A percentile compares a stretch with the other conserved stretches of the same genome.
phyloP scores from a whole-genome alignment of 1,140 invertebrate genomes.

The Ruditapes philippinarum region DNA sequence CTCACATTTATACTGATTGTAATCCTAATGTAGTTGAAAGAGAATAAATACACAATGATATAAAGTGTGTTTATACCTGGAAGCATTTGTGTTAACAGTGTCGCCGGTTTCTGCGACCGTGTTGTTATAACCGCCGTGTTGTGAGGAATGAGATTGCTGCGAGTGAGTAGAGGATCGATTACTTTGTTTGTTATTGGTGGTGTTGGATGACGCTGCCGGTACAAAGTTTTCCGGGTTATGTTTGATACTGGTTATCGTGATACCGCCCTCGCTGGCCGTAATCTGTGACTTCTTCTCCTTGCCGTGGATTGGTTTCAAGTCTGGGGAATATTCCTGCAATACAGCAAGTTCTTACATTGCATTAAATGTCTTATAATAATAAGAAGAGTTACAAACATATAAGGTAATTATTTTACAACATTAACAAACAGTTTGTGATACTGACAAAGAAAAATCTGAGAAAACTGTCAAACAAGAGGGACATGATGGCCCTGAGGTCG shows the following conservation, averaged over 20 bases:
- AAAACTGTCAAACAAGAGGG: no score
- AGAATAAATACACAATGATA: no score
- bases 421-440: no score
- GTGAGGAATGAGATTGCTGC: constrained; percentile 26
- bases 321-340: constrained; percentile 84
- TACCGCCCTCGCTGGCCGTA: constrained; percentile 93
- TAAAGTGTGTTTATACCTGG: constrained; percentile 34
- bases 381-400: no score
- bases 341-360: no score
- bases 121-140: constrained; percentile 39
- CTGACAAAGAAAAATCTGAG: no score
- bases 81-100: background rate
- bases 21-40: no score
- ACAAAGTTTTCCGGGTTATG: constrained; percentile 94
- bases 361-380: no score
- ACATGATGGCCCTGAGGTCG: no score
- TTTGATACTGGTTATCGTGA: constrained; percentile 95
- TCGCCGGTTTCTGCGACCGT: background rate
- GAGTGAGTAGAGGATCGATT: background rate
- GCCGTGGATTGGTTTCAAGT: constrained; percentile 88
- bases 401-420: no score
- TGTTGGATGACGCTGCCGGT: constrained; percentile 36
- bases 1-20: no score
- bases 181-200: constrained; percentile 60
- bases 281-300: constrained; percentile 94